Percentiles rank a stretch among this genome's conserved stretches.
Conservation (phyloP, 2,113 vertebrate genomes). For the Abramis brama region DNA sequence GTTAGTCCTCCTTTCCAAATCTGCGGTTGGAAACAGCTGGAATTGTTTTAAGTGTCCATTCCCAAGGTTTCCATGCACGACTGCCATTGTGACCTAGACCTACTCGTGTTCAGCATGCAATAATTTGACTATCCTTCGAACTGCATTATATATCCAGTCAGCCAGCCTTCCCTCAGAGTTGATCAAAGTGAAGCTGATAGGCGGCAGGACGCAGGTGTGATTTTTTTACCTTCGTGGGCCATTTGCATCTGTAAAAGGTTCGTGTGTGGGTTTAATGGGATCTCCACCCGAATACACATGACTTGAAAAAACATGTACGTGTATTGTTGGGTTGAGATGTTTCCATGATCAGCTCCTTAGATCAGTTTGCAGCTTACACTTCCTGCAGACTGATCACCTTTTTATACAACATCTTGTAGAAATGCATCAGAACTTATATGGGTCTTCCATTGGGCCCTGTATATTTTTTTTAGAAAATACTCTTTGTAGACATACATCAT, state of each 20-base stretch:
- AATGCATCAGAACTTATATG: neutral
- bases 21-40: slow-evolving; percentile 66
- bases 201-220: slow-evolving; percentile 74
- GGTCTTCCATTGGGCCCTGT: no score
- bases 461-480: no score
- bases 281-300: slow-evolving; percentile 78
- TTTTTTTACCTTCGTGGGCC: slow-evolving; percentile 61
- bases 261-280: slow-evolving; percentile 71
- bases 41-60: slow-evolving; percentile 65
- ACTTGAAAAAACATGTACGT: slow-evolving; percentile 73
- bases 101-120: slow-evolving; percentile 36
- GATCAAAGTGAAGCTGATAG: slow-evolving; percentile 73
- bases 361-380: neutral
- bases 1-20: slow-evolving; percentile 58
- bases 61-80: slow-evolving; percentile 65
- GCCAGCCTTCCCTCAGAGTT: neutral
- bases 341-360: neutral
- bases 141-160: slow-evolving; percentile 62
- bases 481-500: no score
- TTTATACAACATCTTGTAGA: neutral
- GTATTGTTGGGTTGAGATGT: slow-evolving; percentile 61
- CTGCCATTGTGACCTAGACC: slow-evolving; percentile 65
- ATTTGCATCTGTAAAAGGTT: slow-evolving; percentile 52
- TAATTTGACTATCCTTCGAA: slow-evolving; percentile 29
- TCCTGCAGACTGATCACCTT: neutral